phyloP scores from a whole-genome alignment of 92 coral and sea anemone species.

The Heliopora coerulea region DNA sequence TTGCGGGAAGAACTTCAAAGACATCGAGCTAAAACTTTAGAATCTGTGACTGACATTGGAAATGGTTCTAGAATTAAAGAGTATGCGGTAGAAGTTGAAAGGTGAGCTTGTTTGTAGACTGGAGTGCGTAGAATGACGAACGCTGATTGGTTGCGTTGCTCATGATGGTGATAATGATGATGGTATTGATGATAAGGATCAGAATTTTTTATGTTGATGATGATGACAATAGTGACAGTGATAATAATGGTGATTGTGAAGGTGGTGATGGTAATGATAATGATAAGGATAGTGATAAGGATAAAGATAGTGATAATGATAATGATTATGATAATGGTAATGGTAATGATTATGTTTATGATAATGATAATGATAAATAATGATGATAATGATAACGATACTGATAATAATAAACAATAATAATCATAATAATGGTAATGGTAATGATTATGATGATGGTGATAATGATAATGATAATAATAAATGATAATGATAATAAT shows the following conservation, averaged over 20 bases:
- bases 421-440: constrained; percentile 6
- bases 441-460: constrained; percentile 8
- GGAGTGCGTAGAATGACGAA: background rate
- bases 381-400: background rate
- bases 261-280: constrained; percentile 11
- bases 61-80: constrained; percentile 57
- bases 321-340: background rate
- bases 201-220: background rate
- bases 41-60: constrained; percentile 48
- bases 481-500: constrained; percentile 16
- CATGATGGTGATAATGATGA: constrained; percentile 22
- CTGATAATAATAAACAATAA: background rate
- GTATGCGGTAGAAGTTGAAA: constrained; percentile 66
- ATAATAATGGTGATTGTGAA: constrained; percentile 22
- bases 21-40: constrained; percentile 66
- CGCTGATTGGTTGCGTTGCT: constrained; percentile 9
- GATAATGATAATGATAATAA: background rate
- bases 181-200: constrained; percentile 12
- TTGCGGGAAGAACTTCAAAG: constrained; percentile 91
- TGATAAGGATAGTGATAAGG: constrained; percentile 3
- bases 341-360: constrained; percentile 4
- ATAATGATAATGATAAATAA: background rate
- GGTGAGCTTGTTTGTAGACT: constrained; percentile 39
- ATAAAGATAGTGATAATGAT: background rate
- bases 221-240: constrained; percentile 18